Percentiles rank a stretch among this genome's conserved stretches.
Conservation (phyloP, 2,888 invertebrate genomes). For the Melieria crassipennis region DNA sequence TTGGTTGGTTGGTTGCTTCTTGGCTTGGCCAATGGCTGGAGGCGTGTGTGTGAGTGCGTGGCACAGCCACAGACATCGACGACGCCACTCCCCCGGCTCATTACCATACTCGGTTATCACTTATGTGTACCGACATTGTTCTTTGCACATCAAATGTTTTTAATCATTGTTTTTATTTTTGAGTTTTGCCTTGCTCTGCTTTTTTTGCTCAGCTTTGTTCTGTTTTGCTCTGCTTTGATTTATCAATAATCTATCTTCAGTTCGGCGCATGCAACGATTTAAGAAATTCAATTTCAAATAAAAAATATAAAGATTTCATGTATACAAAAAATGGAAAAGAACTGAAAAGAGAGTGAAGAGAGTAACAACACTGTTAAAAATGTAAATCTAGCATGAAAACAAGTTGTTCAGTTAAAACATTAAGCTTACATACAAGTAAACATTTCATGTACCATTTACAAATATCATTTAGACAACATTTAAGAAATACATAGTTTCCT, state of each 20-base stretch:
- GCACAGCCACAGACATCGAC: constrained; percentile 10
- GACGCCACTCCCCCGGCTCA: neutral
- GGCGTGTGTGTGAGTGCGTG: neutral
- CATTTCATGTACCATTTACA: constrained; percentile 1
- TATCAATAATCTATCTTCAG: neutral
- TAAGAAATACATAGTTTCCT: constrained; percentile 7
- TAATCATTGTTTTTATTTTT: neutral
- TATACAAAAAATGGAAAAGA: neutral
- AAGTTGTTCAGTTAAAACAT: too few species aligned
- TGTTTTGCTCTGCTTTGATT: neutral
- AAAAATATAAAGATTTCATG: too few species aligned
- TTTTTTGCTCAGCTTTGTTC: neutral
- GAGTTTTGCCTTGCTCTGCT: neutral
- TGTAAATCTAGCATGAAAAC: too few species aligned
- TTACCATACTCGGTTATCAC: too few species aligned
- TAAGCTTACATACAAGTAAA: too few species aligned
- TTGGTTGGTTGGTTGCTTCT: too few species aligned
- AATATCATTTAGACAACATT: constrained; percentile 20
- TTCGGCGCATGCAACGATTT: too few species aligned
- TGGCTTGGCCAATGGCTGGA: too few species aligned
- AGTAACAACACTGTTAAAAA: too few species aligned
- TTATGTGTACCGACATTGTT: too few species aligned
- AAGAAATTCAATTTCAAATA: too few species aligned
- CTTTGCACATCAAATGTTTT: neutral
- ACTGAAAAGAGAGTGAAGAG: neutral